A percentile compares a stretch with the other conserved stretches of the same genome.
phyloP scores from a whole-genome alignment of 2,113 vertebrate species.

The Dendropsophus ebraccatus region DNA sequence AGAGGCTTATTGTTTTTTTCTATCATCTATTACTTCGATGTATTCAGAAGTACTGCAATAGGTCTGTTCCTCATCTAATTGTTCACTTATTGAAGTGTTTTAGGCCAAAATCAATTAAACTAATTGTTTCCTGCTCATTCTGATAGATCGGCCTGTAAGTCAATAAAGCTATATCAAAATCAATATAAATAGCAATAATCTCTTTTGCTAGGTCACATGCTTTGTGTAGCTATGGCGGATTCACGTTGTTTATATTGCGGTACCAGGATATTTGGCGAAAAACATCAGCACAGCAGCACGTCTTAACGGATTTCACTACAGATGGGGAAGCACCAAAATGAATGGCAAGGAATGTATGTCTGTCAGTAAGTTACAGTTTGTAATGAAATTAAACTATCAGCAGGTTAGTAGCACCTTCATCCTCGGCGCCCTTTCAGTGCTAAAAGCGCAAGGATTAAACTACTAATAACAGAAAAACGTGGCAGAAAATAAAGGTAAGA shows the following conservation, averaged over 20 bases:
- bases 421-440: too few relatives aligned
- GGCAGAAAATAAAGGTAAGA: too few relatives aligned
- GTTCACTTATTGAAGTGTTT: neutral
- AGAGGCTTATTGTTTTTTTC: too few relatives aligned
- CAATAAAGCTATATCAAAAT: neutral
- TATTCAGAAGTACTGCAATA: too few relatives aligned
- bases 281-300: too few relatives aligned
- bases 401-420: too few relatives aligned
- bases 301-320: neutral
- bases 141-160: neutral
- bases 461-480: too few relatives aligned
- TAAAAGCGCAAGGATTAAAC: too few relatives aligned
- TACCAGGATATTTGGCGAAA: too few relatives aligned
- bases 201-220: neutral
- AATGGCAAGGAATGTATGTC: neutral
- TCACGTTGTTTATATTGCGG: neutral
- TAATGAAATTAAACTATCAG: too few relatives aligned
- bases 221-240: neutral
- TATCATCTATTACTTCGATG: too few relatives aligned
- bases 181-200: neutral
- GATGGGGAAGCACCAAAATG: neutral
- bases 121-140: neutral
- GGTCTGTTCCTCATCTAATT: neutral
- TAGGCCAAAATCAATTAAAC: neutral
- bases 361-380: neutral